Evolutionary conservation across 2,797 vertebrate species (phyloP), one percentile per base, ranked within the genome.

Genomic region (Myotis findleyi): DNA sequence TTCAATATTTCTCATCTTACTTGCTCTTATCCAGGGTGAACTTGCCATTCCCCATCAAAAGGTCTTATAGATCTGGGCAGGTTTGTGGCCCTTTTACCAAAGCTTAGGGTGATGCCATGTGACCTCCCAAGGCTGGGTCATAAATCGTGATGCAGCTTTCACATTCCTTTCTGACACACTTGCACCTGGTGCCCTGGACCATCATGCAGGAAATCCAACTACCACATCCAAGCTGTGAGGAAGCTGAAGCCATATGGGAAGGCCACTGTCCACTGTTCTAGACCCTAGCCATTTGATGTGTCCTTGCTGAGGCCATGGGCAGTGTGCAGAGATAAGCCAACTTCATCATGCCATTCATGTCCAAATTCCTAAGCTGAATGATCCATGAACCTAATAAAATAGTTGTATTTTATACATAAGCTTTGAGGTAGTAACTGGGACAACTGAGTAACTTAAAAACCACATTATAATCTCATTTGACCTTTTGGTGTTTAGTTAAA

Each of bases 381-480:
- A 47, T 73, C 4, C 25, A 6, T 14, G 17, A 53, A 69, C 36
- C 76, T 93, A 41, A n/a, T 71, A 81, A 84, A 86, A 71, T 55
- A 72, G 30, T 85, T 79, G 59, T 85, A 18, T 59, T 91, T 47
- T 57, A 12, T 68, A 23, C 2, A 20, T 83, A 71, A 66, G 38
- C 30, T 89, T 87, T 86, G 86, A 79, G 38, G 4, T 87, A 75
- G 49, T 77, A 86, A 76, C 30, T 83, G 3, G 38, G 81, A 87
- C 77, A 92, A 49, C 14, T 80, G 36, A 33, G 14, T 93, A 77
- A 57, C n/a, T 80, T 79, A 76, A 51, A 93, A 96, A 85, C 5
- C 18, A n/a, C 10, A 10, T 75, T 79, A 6, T 64, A 89, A 64
- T 79, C 71, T 85, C 13, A 18, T 62, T 66, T 44, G 12, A 41